Evolutionary conservation across 2,113 vertebrate genomes (phyloP).

Genomic region (Dinomys branickii): DNA sequence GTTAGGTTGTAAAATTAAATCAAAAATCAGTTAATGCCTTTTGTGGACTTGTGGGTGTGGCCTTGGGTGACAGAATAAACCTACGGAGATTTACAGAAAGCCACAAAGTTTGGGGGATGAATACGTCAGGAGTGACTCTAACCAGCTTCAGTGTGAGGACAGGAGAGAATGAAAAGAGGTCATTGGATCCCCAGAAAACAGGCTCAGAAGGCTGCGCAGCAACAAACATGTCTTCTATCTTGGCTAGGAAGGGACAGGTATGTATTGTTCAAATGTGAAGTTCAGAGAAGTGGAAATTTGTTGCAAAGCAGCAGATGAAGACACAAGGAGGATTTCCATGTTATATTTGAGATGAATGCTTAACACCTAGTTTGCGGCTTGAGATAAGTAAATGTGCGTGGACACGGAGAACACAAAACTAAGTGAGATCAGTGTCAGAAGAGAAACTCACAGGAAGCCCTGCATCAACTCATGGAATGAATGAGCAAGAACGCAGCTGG

Average conservation of each 20-base stretch:
- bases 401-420: neutral
- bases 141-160: neutral
- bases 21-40: neutral
- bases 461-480: neutral
- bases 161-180: neutral
- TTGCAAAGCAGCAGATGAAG: neutral
- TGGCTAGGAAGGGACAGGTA: neutral
- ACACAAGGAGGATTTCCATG: neutral
- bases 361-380: neutral
- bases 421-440: neutral
- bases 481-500: neutral
- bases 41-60: neutral
- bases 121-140: neutral
- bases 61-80: neutral
- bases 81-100: neutral
- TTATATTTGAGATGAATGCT: neutral
- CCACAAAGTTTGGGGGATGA: neutral
- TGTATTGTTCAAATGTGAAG: neutral
- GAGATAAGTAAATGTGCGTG: neutral
- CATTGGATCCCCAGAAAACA: too few species aligned
- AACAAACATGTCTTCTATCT: neutral
- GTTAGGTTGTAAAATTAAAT: neutral
- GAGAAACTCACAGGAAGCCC: neutral
- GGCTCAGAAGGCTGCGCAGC: neutral
- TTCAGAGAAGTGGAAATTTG: neutral